Evolutionary conservation across 2,113 vertebrate species (phyloP), one percentile per base, ranked within the genome.

Genomic region (Nothoprocta perdicaria): DNA sequence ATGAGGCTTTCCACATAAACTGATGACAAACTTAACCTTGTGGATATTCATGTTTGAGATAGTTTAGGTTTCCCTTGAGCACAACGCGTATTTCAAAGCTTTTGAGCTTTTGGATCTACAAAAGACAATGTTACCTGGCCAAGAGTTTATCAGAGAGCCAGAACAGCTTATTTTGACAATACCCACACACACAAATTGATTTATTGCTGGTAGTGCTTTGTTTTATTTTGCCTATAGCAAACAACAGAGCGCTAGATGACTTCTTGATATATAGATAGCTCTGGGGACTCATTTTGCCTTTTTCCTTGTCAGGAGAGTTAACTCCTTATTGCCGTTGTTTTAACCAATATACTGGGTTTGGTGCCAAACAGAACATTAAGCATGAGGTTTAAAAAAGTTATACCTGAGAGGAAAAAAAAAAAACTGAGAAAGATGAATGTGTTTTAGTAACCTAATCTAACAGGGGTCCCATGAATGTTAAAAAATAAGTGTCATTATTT

Each of bases 211-310:
- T 55, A 55, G 63, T 29, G 72, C 92, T 93, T 95, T 94, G 86
- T 90, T 95, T 93, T 77, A 80, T 74, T 94, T 87, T 80, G 89
- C 84, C 91, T 74, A 35, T 71, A 93, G 89, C 73, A 72, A 85
- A 91, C 6, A 1, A 69, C 92, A 83, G 90, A 83, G 87, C 40
- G 66, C 31, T 57, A 81, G 68, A 66, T 91, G 76, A 74, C 79
- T 95, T 91, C 75, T 83, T 83, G 57, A 67, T 84, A 89, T 87
- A 61, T 81, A 88, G 50, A 7, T 82, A 90, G 71, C 73, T 83
- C n/a, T 45, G 65, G 76, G 87, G 82, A 85, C 52, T 91, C 61
- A 40, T 31, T 89, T 71, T 82, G 68, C 68, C 82, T 90, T 57
- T 92, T 52, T 84, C 55, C 79, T 78, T 12, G 0, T 38, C 1